Base-by-base conservation (phyloP, 1,140 invertebrate species). In the Limonius californicus region DNA sequence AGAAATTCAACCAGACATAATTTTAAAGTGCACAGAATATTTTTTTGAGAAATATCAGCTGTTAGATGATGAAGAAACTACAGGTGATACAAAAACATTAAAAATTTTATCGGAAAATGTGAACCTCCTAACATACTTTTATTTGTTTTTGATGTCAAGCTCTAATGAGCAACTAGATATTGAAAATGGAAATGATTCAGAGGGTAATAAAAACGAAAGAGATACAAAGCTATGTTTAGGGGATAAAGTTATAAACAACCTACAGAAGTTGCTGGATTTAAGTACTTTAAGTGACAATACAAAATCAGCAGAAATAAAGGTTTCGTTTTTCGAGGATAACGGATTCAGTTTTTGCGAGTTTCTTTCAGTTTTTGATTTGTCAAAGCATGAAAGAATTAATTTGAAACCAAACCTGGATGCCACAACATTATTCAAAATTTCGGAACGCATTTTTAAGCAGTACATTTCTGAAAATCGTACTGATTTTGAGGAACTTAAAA, bases 371-470 rank as follows among this genome's bases (percentile, higher is more conserved):
- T 88, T 89, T 70, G 77, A 83, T 42, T 79, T 85, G 60, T 79
- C 78, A n/a, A 69, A 69, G 32, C 62, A 68, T 54, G 68, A 70
- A 45, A 68, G 70, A 18, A 73, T 81, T 1, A 62, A 56, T 35
- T 68, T 82, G 53, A 81, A 80, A 72, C 23, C 70, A 18, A 76
- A 78, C 59, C 54, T 76, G 19, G 69, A 77, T 1, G 68, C 74
- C 14, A 74, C 78, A 57, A 72, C 75, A 62, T 59, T 81, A 0
- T 78, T 76, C 67, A 76, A 77, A 74, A 65, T 78, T 75, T 83
- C 85, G 42, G 79, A 82, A 68, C 71, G 85, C 60, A 78, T 89
- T 39, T 89, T 84, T 68, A 81, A 83, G 70, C 80, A 83, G 14
- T 82, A 83, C 66, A 81, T 87, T 50, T 35, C 54, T 70, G 19